Conservation (phyloP, 64 coral and sea anemone species). For the Montipora cactus region DNA sequence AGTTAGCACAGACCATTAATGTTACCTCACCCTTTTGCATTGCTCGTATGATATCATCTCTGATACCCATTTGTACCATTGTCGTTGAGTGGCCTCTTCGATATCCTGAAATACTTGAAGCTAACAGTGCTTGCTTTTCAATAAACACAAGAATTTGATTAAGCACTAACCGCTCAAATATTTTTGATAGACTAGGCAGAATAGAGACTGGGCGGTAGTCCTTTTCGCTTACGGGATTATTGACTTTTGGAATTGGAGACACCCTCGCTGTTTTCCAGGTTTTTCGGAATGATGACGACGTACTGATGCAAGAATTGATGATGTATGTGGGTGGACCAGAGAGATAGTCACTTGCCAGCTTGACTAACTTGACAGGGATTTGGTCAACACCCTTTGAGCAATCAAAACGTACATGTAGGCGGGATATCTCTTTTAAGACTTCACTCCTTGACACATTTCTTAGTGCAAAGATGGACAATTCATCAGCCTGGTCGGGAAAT, state of each 20-base stretch:
- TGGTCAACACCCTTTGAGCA: constrained; percentile 25
- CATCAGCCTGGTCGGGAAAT: background rate
- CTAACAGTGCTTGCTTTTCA: background rate
- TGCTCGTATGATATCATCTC: constrained; percentile 16
- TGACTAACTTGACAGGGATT: constrained; percentile 60
- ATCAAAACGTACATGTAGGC: background rate
- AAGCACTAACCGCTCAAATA: constrained; percentile 45
- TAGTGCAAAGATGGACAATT: constrained; percentile 2
- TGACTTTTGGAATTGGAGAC: constrained; percentile 34
- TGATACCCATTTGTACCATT: constrained; percentile 12
- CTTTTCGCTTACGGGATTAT: background rate
- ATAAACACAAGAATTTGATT: background rate
- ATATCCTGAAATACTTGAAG: background rate
- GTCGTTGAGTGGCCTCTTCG: constrained; percentile 36
- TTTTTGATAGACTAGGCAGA: constrained; percentile 42
- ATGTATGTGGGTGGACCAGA: constrained; percentile 24
- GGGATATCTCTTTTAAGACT: background rate
- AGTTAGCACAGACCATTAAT: constrained; percentile 37
- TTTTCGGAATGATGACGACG: constrained; percentile 24
- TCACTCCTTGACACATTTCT: constrained; percentile 1
- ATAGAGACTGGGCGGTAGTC: constrained; percentile 36
- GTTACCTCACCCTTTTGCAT: constrained; percentile 38
- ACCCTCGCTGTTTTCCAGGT: constrained; percentile 51
- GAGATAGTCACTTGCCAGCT: constrained; percentile 20
- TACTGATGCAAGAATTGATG: constrained; percentile 52